These are phyloP conservation scores for Toxonevra muliebris DNA, from an alignment of 2,888 invertebrate species.

Conservation along the genomic window DNA sequence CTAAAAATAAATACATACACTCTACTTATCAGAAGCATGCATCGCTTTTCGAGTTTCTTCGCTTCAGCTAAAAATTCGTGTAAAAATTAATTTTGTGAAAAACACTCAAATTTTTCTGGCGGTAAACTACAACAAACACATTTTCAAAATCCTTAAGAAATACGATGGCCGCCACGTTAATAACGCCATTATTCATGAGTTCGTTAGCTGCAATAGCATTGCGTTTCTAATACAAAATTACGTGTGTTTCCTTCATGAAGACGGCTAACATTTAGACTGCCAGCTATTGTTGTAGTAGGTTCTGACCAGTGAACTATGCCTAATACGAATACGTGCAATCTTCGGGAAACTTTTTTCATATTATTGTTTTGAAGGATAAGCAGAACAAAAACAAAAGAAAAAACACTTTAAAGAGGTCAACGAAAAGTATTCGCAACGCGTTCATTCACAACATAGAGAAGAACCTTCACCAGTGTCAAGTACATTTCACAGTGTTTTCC, in stretches of 20 bases:
- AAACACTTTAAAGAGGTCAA: too few species aligned
- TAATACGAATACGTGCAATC: too few species aligned
- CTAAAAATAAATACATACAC: not conserved
- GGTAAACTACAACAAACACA: not conserved
- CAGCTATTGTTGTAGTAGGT: too few species aligned
- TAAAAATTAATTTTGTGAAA: constrained; percentile 20
- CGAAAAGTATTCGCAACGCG: too few species aligned
- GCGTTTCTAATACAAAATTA: too few species aligned
- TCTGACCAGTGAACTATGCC: too few species aligned
- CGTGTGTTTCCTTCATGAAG: too few species aligned
- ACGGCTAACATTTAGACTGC: too few species aligned
- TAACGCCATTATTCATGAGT: constrained; percentile 5
- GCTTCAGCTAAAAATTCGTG: constrained; percentile 16
- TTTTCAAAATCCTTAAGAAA: not conserved
- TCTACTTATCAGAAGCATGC: constrained; percentile 13
- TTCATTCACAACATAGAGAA: too few species aligned
- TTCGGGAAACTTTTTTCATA: too few species aligned
- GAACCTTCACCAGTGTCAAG: constrained; percentile 21
- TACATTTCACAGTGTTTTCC: constrained; percentile 4
- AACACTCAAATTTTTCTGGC: constrained; percentile 6
- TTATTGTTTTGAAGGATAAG: too few species aligned
- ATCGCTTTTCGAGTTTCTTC: not conserved
- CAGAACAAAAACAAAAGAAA: too few species aligned
- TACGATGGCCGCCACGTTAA: not conserved
- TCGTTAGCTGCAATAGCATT: not conserved